Evolutionary conservation across 2,888 invertebrate species (phyloP).

Genomic region (Oxyteleia sp.): DNA sequence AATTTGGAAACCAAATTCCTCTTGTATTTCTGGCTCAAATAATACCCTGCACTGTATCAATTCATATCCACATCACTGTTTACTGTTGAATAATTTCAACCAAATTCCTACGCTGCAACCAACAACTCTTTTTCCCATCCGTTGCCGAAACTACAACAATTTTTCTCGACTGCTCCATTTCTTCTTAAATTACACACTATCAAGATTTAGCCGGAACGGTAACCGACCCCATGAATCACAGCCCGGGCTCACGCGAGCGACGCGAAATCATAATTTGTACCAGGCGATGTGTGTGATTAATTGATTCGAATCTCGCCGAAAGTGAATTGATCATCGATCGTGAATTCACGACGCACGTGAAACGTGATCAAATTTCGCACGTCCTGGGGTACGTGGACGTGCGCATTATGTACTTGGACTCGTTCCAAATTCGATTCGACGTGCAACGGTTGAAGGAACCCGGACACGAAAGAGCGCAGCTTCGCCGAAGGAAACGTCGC

Average conservation of each 20-base stretch:
- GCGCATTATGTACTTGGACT: slow-evolving; percentile 56
- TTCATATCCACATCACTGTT: too few relatives aligned
- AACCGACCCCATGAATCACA: too few relatives aligned
- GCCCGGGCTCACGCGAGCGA: not conserved
- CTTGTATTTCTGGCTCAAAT: too few relatives aligned
- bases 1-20: too few relatives aligned
- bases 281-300: slow-evolving; percentile 36
- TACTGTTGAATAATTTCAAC: too few relatives aligned
- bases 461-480: slow-evolving; percentile 24
- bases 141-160: too few relatives aligned
- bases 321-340: slow-evolving; percentile 56
- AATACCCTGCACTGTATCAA: too few relatives aligned
- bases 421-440: slow-evolving; percentile 49
- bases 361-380: slow-evolving; percentile 37
- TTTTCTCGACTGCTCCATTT: too few relatives aligned
- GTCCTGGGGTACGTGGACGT: slow-evolving; percentile 19
- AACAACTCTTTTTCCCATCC: too few relatives aligned
- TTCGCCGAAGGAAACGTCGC: slow-evolving; percentile 10
- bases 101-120: too few relatives aligned
- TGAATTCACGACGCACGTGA: slow-evolving; percentile 16
- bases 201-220: too few relatives aligned
- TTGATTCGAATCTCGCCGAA: slow-evolving; percentile 33
- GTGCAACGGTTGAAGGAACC: slow-evolving; percentile 34
- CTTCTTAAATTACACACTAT: too few relatives aligned
- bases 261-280: slow-evolving; percentile 45